phyloP scores from a whole-genome alignment of 1,140 invertebrate genomes.

The Popillia japonica region DNA sequence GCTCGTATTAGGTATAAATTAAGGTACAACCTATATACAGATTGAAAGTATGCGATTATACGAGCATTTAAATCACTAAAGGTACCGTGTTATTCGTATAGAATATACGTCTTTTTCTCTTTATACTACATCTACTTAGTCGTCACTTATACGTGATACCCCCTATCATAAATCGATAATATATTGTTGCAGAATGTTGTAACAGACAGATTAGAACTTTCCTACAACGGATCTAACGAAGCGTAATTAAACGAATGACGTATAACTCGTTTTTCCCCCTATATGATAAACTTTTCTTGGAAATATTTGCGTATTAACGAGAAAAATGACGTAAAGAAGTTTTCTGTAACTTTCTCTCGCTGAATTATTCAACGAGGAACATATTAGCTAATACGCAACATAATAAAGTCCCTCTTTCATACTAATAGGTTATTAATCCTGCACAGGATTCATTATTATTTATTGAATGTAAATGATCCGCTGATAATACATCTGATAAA shows the following conservation, averaged over 20 bases:
- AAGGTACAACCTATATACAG: too few relatives aligned
- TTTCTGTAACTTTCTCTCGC: neutral
- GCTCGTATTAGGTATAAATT: too few relatives aligned
- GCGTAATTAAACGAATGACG: slow-evolving; percentile 6
- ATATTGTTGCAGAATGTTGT: too few relatives aligned
- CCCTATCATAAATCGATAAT: neutral
- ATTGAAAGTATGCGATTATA: neutral
- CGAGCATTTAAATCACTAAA: neutral
- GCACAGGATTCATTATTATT: neutral
- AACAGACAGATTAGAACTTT: neutral
- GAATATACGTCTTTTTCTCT: too few relatives aligned
- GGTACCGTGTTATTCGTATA: too few relatives aligned
- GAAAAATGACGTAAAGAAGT: neutral
- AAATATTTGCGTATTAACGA: slow-evolving; percentile 1
- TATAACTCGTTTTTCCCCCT: slow-evolving; percentile 17
- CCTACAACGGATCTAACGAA: slow-evolving; percentile 15
- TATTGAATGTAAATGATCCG: slow-evolving; percentile 21
- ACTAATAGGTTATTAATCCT: neutral
- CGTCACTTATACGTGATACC: neutral
- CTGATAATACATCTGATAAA: too few relatives aligned
- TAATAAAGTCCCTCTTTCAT: too few relatives aligned
- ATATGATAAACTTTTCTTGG: too few relatives aligned
- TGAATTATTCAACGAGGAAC: slow-evolving; percentile 6
- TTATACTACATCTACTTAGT: too few relatives aligned
- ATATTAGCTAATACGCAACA: neutral